These are phyloP conservation scores for Condylura cristata DNA, from an alignment of 2,113 vertebrate genomes.

Conservation along the genomic window DNA sequence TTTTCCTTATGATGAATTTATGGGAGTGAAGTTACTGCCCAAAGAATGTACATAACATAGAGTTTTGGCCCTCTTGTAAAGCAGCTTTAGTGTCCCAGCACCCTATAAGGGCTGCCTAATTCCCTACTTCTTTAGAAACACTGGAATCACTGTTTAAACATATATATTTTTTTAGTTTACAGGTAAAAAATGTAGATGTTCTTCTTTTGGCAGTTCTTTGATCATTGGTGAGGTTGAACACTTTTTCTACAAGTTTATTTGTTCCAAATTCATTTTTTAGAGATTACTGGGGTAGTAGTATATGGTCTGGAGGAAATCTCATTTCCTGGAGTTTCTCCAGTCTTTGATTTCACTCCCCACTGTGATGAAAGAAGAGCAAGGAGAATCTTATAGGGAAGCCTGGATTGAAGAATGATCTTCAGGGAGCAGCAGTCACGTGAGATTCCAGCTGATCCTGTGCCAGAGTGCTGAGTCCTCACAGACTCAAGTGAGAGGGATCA, in stretches of 20 bases:
- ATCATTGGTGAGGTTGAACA: background rate
- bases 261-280: background rate
- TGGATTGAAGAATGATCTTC: background rate
- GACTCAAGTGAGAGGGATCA: background rate
- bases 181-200: background rate
- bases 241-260: background rate
- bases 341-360: background rate
- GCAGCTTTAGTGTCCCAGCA: background rate
- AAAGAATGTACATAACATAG: background rate
- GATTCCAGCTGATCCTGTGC: background rate
- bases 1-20: conserved; percentile 16
- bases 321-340: background rate
- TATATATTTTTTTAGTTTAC: background rate
- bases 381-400: background rate
- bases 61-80: background rate
- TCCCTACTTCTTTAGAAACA: background rate
- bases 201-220: background rate
- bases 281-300: background rate
- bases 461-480: background rate
- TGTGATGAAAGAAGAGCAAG: background rate
- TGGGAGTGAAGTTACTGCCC: background rate
- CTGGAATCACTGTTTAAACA: background rate
- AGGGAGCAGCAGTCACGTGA: background rate
- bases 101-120: background rate
- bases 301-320: background rate